Evolutionary conservation across 2,797 vertebrate species (phyloP).

Genomic region (Ctenopoma kingsleyae): DNA sequence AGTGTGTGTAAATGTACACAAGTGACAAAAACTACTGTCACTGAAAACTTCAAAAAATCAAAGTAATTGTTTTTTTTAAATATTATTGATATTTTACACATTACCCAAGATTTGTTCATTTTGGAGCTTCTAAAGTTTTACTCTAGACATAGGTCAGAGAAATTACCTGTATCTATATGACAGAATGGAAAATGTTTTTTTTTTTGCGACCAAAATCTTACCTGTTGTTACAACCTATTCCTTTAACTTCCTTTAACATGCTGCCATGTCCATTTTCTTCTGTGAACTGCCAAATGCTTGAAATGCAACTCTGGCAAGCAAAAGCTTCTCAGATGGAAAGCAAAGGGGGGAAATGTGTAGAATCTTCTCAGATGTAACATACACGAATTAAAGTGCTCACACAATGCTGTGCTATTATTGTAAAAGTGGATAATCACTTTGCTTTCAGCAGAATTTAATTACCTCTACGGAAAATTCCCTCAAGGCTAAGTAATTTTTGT

Average conservation of each 20-base stretch:
- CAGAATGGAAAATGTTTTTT: too few relatives aligned
- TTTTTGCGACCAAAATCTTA: too few relatives aligned
- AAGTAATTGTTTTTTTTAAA: neutral
- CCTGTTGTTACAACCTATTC: too few relatives aligned
- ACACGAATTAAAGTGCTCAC: slow-evolving; percentile 49
- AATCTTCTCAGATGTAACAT: slow-evolving; percentile 45
- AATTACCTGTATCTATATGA: too few relatives aligned
- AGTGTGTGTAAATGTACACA: slow-evolving; percentile 1
- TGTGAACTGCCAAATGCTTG: slow-evolving; percentile 2
- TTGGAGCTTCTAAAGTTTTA: too few relatives aligned
- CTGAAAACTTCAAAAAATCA: neutral
- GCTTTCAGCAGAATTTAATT: slow-evolving; percentile 57
- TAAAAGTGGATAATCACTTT: slow-evolving; percentile 60
- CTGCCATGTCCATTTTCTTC: too few relatives aligned
- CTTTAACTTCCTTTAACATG: too few relatives aligned
- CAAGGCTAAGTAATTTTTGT: slow-evolving; percentile 40
- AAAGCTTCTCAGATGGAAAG: slow-evolving; percentile 38
- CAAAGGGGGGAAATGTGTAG: slow-evolving; percentile 47
- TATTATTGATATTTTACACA: neutral
- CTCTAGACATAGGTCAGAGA: too few relatives aligned
- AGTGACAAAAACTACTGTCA: neutral
- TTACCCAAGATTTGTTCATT: neutral
- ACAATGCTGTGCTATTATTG: slow-evolving; percentile 39
- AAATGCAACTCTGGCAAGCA: slow-evolving; percentile 49
- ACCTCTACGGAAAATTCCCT: slow-evolving; percentile 48